A percentile compares a stretch with the other conserved stretches of the same genome.
Evolutionary conservation across 2,888 invertebrate genomes (phyloP).

Genomic region (Diogma glabrata): DNA sequence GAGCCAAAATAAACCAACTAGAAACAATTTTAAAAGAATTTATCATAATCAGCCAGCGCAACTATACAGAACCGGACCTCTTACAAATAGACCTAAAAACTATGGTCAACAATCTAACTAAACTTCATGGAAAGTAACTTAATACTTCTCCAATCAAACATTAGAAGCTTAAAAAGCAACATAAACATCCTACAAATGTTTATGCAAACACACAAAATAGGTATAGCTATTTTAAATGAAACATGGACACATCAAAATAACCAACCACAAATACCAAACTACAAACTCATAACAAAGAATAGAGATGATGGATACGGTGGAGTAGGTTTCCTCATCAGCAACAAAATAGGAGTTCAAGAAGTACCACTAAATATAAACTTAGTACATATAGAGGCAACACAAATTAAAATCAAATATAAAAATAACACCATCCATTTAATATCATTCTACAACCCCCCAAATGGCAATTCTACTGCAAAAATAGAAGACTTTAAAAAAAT

Average conservation of each 20-base stretch:
- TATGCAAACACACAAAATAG: not conserved
- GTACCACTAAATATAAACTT: not conserved
- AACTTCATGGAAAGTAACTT: not conserved
- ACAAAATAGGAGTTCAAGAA: not conserved
- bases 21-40: not conserved
- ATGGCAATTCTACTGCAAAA: not conserved
- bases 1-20: no score
- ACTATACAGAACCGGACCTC: not conserved
- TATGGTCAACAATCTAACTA: not conserved
- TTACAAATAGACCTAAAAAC: not conserved
- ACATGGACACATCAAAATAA: not conserved
- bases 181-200: not conserved
- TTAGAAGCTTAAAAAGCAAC: not conserved
- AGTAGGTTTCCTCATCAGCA: not conserved
- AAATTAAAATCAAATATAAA: not conserved
- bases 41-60: not conserved
- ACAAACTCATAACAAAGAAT: not conserved
- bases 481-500: not conserved
- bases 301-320: not conserved
- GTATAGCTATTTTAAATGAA: not conserved
- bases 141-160: not conserved
- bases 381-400: not conserved
- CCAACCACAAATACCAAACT: not conserved
- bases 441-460: not conserved
- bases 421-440: not conserved